phyloP scores from a whole-genome alignment of 2,113 vertebrate species.

The Oreochromis aureus region DNA sequence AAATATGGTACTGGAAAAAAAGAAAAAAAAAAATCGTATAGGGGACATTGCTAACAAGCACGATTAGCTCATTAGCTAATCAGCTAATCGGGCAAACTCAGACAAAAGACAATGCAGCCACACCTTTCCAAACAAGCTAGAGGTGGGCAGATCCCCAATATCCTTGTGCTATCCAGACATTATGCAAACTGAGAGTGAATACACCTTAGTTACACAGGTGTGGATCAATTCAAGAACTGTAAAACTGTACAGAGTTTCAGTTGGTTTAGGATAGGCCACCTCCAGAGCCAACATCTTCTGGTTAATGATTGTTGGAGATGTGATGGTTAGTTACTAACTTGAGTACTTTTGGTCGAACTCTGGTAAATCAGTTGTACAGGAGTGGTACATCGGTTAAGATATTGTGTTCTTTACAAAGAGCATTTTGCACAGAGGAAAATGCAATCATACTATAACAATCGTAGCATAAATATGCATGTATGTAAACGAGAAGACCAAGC shows the following conservation, averaged over 20 bases:
- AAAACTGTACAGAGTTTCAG: conserved; percentile 4
- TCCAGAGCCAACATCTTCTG: background rate
- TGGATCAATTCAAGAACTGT: conserved; percentile 22
- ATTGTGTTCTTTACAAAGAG: background rate
- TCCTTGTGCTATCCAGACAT: background rate
- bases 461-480: background rate
- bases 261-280: conserved; percentile 11
- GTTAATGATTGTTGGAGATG: conserved; percentile 60
- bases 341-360: background rate
- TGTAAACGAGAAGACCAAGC: background rate
- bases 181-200: background rate
- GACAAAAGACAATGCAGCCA: conserved; percentile 14
- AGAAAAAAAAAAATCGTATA: too few relatives aligned
- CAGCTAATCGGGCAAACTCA: background rate
- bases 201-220: conserved; percentile 35
- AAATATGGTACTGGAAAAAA: background rate
- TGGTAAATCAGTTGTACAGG: background rate
- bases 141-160: background rate
- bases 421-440: background rate
- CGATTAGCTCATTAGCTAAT: background rate
- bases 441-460: background rate
- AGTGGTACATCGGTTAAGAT: background rate
- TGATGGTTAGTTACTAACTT: conserved; percentile 47
- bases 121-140: conserved; percentile 39
- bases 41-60: background rate